phyloP scores from a whole-genome alignment of 2,888 invertebrate genomes.

The Plemyria rubiginata region DNA sequence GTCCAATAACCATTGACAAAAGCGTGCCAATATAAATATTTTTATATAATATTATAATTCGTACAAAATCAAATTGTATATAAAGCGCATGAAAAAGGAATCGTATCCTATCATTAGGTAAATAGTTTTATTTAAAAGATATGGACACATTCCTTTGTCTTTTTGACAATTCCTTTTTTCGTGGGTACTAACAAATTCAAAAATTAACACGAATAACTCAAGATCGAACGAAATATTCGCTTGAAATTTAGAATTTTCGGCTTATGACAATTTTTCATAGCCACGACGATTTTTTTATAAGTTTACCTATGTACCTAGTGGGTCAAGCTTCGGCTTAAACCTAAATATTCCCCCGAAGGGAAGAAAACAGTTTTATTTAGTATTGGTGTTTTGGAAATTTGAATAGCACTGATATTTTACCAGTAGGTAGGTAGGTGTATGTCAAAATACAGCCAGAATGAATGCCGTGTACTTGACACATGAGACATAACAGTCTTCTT shows the following conservation, averaged over 20 bases:
- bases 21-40: conserved; percentile 37
- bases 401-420: too few relatives aligned
- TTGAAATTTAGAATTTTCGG: conserved; percentile 24
- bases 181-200: conserved; percentile 13
- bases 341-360: too few relatives aligned
- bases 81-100: conserved; percentile 68
- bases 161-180: conserved; percentile 35
- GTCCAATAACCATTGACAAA: conserved; percentile 20
- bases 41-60: conserved; percentile 47
- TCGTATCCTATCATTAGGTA: conserved; percentile 44
- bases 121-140: conserved; percentile 42
- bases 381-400: too few relatives aligned
- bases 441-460: too few relatives aligned
- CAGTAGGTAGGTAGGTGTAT: too few relatives aligned
- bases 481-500: too few relatives aligned
- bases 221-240: conserved; percentile 10
- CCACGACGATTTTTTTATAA: neutral
- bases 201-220: conserved; percentile 16
- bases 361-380: too few relatives aligned
- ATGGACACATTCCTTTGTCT: conserved; percentile 39
- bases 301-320: too few relatives aligned
- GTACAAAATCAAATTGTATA: conserved; percentile 57
- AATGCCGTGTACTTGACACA: too few relatives aligned
- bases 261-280: conserved; percentile 7
- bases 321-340: too few relatives aligned